Base-by-base conservation (phyloP, 2,113 vertebrate genomes). In the Bufo bufo region DNA sequence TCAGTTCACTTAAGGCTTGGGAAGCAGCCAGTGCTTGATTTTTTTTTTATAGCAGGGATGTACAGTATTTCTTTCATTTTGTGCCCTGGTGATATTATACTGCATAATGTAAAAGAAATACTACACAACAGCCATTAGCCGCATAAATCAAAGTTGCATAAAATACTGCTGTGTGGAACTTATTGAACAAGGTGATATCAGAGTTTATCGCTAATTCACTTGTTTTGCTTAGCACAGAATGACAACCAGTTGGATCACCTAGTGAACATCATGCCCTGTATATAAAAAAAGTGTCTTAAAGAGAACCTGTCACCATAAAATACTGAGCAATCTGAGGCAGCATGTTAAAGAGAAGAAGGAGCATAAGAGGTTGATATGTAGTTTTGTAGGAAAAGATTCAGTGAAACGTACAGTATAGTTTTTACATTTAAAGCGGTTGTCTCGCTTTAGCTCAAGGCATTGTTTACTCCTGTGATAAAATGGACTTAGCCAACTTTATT, bases 1-100 rank as follows among this genome's bases (percentile, higher is more conserved):
- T 91, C 90, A 89, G 92, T 90, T 90, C 91, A 90, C 91, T 89
- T 86, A 88, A 79, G 89, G 20, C 49, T 89, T 85, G 80, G 86
- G 86, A 83, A 63, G 79, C 86, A 63, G 66, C 66, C 86, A 82
- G 20, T 52, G 33, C 85, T 59, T 81, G 23, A 81, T 72, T 66
- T 84, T 49, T 33, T 1, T 33, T 33, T 33, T 47, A 82, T 65
- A 82, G 17, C 59, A 49, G 45, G 59, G 4, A 82, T 82, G 58
- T 84, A 33, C 33, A 33, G 33, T 33, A 54, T 84, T 84, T 84
- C 20, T 66, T 84, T 52, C 23, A 82, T 84, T 71, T 17, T 23
- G 47, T 71, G 49, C 65, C 14, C 63, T 84, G 65, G 6, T 23
- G 66, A n/a, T 33, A 54, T 50, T 52, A 20, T 66, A 84, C 52